These are phyloP conservation scores for Andricus curvator DNA, from an alignment of 2,888 invertebrate species.

Conservation along the genomic window DNA sequence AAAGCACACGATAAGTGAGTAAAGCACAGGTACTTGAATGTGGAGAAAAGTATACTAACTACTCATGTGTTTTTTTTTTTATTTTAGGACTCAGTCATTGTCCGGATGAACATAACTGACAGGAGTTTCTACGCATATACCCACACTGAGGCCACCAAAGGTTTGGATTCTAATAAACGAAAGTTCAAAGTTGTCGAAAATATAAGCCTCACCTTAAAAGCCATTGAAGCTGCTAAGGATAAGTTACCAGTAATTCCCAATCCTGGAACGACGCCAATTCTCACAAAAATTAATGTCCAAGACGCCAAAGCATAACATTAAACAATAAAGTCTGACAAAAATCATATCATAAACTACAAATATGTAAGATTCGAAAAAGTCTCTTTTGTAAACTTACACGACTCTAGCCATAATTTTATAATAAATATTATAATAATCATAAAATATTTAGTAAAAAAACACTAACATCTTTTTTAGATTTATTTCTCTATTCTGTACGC, in stretches of 20 bases:
- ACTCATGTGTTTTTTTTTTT: neutral
- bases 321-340: slow-evolving; percentile 14
- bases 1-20: no score
- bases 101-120: slow-evolving; percentile 44
- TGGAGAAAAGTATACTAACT: neutral
- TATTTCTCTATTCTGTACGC: neutral
- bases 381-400: neutral
- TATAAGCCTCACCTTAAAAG: slow-evolving; percentile 44
- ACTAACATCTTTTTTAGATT: neutral
- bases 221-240: slow-evolving; percentile 47
- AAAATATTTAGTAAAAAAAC: neutral
- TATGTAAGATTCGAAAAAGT: neutral
- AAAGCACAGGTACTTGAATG: no score
- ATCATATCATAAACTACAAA: slow-evolving; percentile 5
- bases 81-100: slow-evolving; percentile 11
- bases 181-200: slow-evolving; percentile 37
- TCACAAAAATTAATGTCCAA: slow-evolving; percentile 43
- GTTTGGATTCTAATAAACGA: slow-evolving; percentile 22
- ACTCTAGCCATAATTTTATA: neutral
- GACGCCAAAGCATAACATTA: slow-evolving; percentile 21
- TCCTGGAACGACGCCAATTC: slow-evolving; percentile 47
- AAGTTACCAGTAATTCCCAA: slow-evolving; percentile 42
- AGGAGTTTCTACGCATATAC: slow-evolving; percentile 49
- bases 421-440: slow-evolving; percentile 3
- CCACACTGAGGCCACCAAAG: slow-evolving; percentile 43